Evolutionary conservation across 2,888 invertebrate species (phyloP), one percentile per base, ranked within the genome.

Genomic region (Acleris literana): DNA sequence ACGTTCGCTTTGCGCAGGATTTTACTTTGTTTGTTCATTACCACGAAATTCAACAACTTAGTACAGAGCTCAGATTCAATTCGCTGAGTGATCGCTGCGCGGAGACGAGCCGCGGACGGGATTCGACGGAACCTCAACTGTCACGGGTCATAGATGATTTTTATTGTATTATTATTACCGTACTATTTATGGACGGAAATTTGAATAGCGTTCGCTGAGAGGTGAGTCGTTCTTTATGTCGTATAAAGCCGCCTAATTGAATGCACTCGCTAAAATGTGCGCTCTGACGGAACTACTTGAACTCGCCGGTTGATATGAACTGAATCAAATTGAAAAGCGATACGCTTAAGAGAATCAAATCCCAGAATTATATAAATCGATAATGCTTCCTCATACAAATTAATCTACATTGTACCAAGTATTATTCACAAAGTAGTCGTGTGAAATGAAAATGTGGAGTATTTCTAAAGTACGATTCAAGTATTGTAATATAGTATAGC

Each of bases 121-220:
- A 25, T 33, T 33, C 54, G 33, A 11, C 2, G 13, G 43, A 49
- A 48, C 49, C 54, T 53, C 59, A 51, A 17, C 51, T 16, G n/a
- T 9, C 22, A 48, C 59, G 53, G 43, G 22, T 59, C 43, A 46
- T 52, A 33, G 44, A 39, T 60, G 63, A 68, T 63, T 56, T 68
- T 56, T 57, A 68, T 60, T 60, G 60, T 33, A 5, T 33, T 60
- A 63, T 63, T 63, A 63, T 68, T 56, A 55, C 54, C 51, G 46
- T 46, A 58, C 63, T 68, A 63, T 60, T 60, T 44, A 63, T 53
- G 63, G 33, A 39, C 6, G 0, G 6, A 7, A 25, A 7, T 25
- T 25, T 25, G 5, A 25, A 5, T 25, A 25, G 5, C 5, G 5
- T 25, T 5, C 25, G 25, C 63, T 63, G 68, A 63, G 63, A 63